Percentiles rank a stretch among this genome's conserved stretches.
phyloP scores from a whole-genome alignment of 2,797 vertebrate genomes.

The Alauda arvensis region DNA sequence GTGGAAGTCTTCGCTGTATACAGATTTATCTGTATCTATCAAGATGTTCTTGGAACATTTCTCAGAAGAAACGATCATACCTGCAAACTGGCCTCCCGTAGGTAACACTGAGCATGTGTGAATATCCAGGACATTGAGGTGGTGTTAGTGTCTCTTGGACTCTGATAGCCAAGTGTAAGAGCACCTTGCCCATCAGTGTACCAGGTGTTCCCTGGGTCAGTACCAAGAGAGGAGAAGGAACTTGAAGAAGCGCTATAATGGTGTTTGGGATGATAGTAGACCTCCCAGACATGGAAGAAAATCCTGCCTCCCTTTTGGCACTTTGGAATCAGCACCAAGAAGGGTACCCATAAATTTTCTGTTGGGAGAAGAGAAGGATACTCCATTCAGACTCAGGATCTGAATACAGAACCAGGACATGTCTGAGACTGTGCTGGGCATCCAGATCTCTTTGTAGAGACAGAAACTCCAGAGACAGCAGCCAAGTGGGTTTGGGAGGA shows the following conservation, averaged over 20 bases:
- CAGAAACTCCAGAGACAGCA: conserved; percentile 67
- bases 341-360: conserved; percentile 54
- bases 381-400: conserved; percentile 62
- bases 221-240: conserved; percentile 57
- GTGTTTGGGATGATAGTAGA: conserved; percentile 52
- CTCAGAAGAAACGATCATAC: conserved; percentile 40
- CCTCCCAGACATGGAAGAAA: conserved; percentile 49
- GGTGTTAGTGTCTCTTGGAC: conserved; percentile 51
- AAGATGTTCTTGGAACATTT: conserved; percentile 56
- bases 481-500: conserved; percentile 69
- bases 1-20: conserved; percentile 31
- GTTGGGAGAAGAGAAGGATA: conserved; percentile 60
- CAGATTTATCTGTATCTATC: conserved; percentile 31
- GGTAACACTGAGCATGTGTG: conserved; percentile 41
- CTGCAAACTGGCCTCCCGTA: conserved; percentile 37
- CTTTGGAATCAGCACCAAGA: conserved; percentile 55
- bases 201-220: conserved; percentile 50
- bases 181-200: conserved; percentile 32
- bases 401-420: conserved; percentile 65
- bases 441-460: conserved; percentile 64
- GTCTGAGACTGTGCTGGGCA: conserved; percentile 64
- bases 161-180: conserved; percentile 49
- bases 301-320: conserved; percentile 59
- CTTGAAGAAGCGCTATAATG: conserved; percentile 41
- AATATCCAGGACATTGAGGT: conserved; percentile 50